A percentile compares a stretch with the other conserved stretches of the same genome.
These are phyloP conservation scores for Pseudoatta argentina DNA, from an alignment of 1,140 invertebrate species.

Conservation along the genomic window DNA sequence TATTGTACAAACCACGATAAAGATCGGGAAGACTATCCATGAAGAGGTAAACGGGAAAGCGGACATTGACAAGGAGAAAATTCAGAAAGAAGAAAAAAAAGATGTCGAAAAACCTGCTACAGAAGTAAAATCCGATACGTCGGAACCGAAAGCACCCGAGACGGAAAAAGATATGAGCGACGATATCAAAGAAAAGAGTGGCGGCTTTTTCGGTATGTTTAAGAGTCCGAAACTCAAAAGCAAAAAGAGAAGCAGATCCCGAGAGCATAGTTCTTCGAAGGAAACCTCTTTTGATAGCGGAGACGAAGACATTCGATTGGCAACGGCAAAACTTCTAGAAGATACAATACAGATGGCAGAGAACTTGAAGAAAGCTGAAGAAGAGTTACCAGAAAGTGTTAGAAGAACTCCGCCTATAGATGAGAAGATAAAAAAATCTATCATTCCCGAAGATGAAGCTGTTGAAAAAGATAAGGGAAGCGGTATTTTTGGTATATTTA, in stretches of 20 bases:
- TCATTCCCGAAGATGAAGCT: constrained; percentile 32
- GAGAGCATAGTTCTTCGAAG: constrained; percentile 76
- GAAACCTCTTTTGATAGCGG: constrained; percentile 82
- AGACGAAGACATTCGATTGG: constrained; percentile 79
- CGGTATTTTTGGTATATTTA: constrained; percentile 81
- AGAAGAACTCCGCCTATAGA: constrained; percentile 14
- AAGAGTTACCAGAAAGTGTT: constrained; percentile 23
- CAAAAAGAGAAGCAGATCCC: constrained; percentile 79
- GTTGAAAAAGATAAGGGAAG: constrained; percentile 74
- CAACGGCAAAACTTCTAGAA: constrained; percentile 76
- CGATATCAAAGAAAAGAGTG: constrained; percentile 75
- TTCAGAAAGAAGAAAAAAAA: constrained; percentile 31
- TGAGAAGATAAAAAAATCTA: constrained; percentile 56
- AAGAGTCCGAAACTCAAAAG: constrained; percentile 81
- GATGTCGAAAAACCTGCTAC: background rate
- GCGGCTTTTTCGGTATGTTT: constrained; percentile 82
- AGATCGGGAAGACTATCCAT: constrained; percentile 15
- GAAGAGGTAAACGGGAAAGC: constrained; percentile 59
- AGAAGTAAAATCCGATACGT: background rate
- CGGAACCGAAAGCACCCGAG: constrained; percentile 19
- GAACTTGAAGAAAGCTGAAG: constrained; percentile 29
- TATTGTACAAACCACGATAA: constrained; percentile 50
- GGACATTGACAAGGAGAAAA: constrained; percentile 27
- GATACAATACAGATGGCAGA: constrained; percentile 72
- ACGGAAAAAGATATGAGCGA: constrained; percentile 24